A percentile compares a stretch with the other conserved stretches of the same genome.
Evolutionary conservation across 2,797 vertebrate species (phyloP).

Genomic region (Acanthis flammea): DNA sequence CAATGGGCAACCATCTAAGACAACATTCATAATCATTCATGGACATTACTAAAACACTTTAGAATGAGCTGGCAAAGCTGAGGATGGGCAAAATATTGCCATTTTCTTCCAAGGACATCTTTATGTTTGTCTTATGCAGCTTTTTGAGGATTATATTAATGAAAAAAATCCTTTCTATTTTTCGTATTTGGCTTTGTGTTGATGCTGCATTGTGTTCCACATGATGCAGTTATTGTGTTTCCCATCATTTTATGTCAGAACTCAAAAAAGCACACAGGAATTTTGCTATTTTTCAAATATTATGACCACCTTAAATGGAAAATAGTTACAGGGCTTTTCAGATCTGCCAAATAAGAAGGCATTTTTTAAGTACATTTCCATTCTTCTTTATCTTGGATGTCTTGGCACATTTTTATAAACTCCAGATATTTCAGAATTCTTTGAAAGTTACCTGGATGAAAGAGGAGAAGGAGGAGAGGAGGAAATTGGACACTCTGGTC

Average conservation of each 20-base stretch:
- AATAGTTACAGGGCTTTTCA: background rate
- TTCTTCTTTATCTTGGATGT: background rate
- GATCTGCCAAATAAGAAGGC: background rate
- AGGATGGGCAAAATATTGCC: constrained; percentile 16
- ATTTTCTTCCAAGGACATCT: constrained; percentile 50
- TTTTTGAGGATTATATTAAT: constrained; percentile 11
- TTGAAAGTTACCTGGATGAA: background rate
- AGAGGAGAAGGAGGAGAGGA: background rate
- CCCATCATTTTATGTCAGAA: background rate
- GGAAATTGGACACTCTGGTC: background rate
- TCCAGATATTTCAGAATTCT: background rate
- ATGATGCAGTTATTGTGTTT: background rate
- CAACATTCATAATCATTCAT: constrained; percentile 67
- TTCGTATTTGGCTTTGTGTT: constrained; percentile 7
- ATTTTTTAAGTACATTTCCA: background rate
- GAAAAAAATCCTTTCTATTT: constrained; percentile 34
- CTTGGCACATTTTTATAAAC: background rate
- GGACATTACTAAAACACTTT: constrained; percentile 39
- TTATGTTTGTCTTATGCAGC: constrained; percentile 16
- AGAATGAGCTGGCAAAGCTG: constrained; percentile 48
- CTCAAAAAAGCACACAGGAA: background rate
- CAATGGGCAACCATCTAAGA: constrained; percentile 65
- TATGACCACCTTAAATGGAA: background rate
- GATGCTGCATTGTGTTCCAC: background rate
- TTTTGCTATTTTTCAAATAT: constrained; percentile 21